A percentile compares a stretch with the other conserved stretches of the same genome.
These are phyloP conservation scores for Pelvicachromis taeniatus DNA, from an alignment of 2,113 vertebrate genomes.

Conservation along the genomic window DNA sequence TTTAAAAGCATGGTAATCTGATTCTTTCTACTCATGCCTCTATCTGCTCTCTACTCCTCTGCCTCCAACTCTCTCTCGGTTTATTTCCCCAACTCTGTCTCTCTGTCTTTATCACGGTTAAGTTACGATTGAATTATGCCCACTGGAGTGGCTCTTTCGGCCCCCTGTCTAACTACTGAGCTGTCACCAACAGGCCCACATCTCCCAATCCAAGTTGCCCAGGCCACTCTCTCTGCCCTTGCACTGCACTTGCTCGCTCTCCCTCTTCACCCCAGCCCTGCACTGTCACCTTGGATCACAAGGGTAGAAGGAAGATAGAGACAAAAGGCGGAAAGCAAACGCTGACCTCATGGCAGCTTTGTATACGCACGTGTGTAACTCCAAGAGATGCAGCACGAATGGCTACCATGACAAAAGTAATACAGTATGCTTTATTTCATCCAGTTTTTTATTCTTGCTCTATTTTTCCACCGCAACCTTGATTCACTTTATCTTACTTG, in stretches of 20 bases:
- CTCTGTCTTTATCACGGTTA: slow-evolving; percentile 41
- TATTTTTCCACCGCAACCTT: background rate
- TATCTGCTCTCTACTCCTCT: slow-evolving; percentile 16
- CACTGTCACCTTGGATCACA: slow-evolving; percentile 63
- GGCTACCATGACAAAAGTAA: background rate
- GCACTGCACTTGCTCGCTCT: background rate
- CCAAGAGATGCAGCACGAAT: background rate
- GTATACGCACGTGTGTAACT: background rate
- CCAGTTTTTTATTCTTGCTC: background rate
- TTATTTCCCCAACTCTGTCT: slow-evolving; percentile 26
- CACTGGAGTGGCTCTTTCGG: slow-evolving; percentile 42
- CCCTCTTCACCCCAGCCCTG: slow-evolving; percentile 16
- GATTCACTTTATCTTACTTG: background rate
- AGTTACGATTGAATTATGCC: slow-evolving; percentile 68
- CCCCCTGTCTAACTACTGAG: slow-evolving; percentile 17
- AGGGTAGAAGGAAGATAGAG: background rate
- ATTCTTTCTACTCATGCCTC: slow-evolving; percentile 54
- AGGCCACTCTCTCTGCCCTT: slow-evolving; percentile 9
- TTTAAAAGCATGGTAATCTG: slow-evolving; percentile 57
- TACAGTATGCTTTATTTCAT: background rate
- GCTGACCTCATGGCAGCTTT: slow-evolving; percentile 30
- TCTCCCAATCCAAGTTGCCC: background rate
- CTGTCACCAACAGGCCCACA: slow-evolving; percentile 46
- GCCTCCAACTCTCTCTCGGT: slow-evolving; percentile 26
- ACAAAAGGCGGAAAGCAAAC: slow-evolving; percentile 19